These are phyloP conservation scores for Engystomops pustulosus DNA, from an alignment of 2,113 vertebrate genomes.

Conservation along the genomic window DNA sequence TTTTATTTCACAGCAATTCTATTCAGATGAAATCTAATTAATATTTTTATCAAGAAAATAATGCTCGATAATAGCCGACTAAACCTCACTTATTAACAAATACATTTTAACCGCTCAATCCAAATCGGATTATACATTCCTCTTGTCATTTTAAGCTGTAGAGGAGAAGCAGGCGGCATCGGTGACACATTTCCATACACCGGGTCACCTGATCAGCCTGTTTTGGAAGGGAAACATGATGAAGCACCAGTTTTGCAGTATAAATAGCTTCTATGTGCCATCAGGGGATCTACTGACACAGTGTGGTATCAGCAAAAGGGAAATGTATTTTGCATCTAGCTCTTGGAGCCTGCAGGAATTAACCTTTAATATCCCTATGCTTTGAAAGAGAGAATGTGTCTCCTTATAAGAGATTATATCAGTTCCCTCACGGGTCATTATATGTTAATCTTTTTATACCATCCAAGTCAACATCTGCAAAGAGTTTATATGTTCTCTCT, in stretches of 20 bases:
- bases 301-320: constrained; percentile 57
- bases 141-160: constrained; percentile 10
- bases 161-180: constrained; percentile 29
- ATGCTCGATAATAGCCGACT: not conserved
- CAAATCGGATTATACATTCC: not conserved
- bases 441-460: too few relatives aligned
- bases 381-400: not conserved
- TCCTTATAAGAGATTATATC: too few relatives aligned
- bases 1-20: constrained; percentile 9
- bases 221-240: constrained; percentile 59
- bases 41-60: not conserved
- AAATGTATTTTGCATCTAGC: constrained; percentile 50
- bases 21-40: not conserved
- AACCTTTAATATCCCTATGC: constrained; percentile 26
- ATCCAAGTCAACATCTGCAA: too few relatives aligned
- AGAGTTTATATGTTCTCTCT: too few relatives aligned
- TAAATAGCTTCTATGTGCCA: constrained; percentile 52
- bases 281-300: constrained; percentile 57
- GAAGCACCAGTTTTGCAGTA: constrained; percentile 55
- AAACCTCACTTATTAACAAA: not conserved
- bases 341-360: constrained; percentile 33
- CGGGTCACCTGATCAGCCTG: constrained; percentile 53
- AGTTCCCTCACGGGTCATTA: too few relatives aligned
- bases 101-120: constrained; percentile 13
- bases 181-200: constrained; percentile 48